Conservation (phyloP, 2,888 invertebrate species). For the Sinhomidia bicolor region DNA sequence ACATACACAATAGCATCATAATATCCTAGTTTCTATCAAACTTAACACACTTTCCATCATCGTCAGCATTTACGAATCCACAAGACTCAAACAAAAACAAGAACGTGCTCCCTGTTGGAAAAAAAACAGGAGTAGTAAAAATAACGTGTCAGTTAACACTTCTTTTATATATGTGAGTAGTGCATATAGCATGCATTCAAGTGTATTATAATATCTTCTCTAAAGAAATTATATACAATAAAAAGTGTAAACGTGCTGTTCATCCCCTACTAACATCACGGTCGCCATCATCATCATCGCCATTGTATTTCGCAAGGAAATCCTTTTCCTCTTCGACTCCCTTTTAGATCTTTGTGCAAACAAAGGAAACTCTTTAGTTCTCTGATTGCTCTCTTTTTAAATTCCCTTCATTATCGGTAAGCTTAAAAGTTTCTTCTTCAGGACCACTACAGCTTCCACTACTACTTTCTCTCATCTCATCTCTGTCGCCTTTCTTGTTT, state of each 20-base stretch:
- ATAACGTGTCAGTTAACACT: not conserved
- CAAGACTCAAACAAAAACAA: not conserved
- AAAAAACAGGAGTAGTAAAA: not conserved
- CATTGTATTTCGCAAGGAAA: not conserved
- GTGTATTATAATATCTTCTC: too few species aligned
- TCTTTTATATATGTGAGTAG: not conserved
- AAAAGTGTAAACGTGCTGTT: not conserved
- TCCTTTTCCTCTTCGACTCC: not conserved
- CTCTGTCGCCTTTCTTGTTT: not conserved
- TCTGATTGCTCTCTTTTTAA: constrained; percentile 26
- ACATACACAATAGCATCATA: too few species aligned
- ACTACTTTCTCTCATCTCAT: not conserved
- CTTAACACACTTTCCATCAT: not conserved
- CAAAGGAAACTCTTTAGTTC: constrained; percentile 28
- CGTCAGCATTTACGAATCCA: not conserved
- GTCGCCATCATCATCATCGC: not conserved
- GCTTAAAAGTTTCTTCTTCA: constrained; percentile 34
- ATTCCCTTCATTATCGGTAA: constrained; percentile 42
- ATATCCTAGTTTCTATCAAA: not conserved
- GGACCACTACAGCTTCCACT: too few species aligned
- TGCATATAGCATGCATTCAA: too few species aligned
- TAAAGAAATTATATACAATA: not conserved
- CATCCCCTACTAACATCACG: not conserved
- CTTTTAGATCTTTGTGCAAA: not conserved
- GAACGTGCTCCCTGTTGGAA: not conserved